phyloP scores from a whole-genome alignment of 2,113 vertebrate species.

The Eretmochelys imbricata region DNA sequence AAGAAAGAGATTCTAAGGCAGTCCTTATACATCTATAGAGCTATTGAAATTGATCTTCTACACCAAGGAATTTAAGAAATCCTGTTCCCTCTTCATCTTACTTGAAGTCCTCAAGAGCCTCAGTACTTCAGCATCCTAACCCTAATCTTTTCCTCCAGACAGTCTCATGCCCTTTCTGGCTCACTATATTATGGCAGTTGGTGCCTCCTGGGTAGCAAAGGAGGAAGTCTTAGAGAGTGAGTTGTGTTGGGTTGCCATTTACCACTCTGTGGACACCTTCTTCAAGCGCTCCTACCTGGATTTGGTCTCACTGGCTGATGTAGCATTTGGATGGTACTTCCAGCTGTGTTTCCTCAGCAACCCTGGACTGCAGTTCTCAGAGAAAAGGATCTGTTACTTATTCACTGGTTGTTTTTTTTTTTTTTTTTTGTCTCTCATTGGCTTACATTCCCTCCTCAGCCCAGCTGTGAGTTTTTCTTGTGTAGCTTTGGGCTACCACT shows the following conservation, averaged over 20 bases:
- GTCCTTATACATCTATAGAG: background rate
- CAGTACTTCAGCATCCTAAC: background rate
- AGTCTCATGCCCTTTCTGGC: no score
- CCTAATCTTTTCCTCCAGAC: no score
- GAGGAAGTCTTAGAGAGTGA: background rate
- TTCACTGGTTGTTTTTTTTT: background rate
- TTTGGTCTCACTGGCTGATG: background rate
- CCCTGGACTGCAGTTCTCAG: conserved; percentile 5
- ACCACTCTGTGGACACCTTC: background rate
- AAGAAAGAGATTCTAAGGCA: background rate
- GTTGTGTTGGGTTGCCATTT: background rate
- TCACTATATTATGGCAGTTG: background rate
- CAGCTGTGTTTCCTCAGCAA: conserved; percentile 2
- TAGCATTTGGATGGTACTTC: background rate
- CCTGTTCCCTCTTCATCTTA: background rate
- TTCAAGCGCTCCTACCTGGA: background rate
- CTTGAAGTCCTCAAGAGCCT: background rate
- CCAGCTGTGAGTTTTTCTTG: background rate
- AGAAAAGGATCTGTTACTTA: conserved; percentile 19
- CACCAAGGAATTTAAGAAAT: background rate
- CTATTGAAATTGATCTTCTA: background rate
- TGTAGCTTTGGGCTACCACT: conserved; percentile 56
- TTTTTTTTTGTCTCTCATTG: conserved; percentile 39
- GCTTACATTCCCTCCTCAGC: conserved; percentile 13
- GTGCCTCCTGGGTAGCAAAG: background rate